Conservation (phyloP, 2,113 vertebrate species). For the Talpa occidentalis region DNA sequence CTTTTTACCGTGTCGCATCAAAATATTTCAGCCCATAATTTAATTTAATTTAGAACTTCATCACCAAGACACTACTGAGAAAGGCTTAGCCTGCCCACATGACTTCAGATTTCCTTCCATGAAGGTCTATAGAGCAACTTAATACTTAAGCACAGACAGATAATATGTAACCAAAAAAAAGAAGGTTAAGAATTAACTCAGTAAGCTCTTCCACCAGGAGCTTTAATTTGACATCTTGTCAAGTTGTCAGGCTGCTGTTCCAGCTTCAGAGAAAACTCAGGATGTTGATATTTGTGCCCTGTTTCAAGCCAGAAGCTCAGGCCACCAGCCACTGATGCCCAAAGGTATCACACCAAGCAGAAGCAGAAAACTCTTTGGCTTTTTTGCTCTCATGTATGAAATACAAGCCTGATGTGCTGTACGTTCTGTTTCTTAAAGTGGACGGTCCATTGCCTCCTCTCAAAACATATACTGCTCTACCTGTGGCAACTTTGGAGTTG, state of each 20-base stretch:
- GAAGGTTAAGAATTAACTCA: constrained; percentile 14
- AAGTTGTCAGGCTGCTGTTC: not conserved
- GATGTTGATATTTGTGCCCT: not conserved
- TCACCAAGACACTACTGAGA: not conserved
- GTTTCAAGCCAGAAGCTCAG: not conserved
- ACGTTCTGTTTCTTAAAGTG: not conserved
- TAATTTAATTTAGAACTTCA: constrained; percentile 48
- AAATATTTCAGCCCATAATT: constrained; percentile 1
- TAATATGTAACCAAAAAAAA: not conserved
- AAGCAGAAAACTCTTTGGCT: not conserved
- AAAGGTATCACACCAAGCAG: not conserved
- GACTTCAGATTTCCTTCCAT: constrained; percentile 21
- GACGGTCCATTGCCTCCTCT: not conserved
- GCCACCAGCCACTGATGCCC: not conserved
- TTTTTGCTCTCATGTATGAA: not conserved
- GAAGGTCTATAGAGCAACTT: constrained; percentile 14
- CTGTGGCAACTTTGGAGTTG: not conserved
- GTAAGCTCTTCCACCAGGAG: not conserved
- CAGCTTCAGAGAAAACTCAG: not conserved
- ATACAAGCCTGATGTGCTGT: not conserved
- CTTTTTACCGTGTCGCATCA: not conserved
- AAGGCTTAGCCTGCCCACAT: constrained; percentile 1
- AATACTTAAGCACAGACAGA: not conserved
- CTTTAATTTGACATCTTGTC: not conserved
- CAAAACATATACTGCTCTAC: not conserved